Base-by-base conservation (phyloP, 37 sponge, comb jelly and placozoan genomes). In the Tethya wilhelma region DNA sequence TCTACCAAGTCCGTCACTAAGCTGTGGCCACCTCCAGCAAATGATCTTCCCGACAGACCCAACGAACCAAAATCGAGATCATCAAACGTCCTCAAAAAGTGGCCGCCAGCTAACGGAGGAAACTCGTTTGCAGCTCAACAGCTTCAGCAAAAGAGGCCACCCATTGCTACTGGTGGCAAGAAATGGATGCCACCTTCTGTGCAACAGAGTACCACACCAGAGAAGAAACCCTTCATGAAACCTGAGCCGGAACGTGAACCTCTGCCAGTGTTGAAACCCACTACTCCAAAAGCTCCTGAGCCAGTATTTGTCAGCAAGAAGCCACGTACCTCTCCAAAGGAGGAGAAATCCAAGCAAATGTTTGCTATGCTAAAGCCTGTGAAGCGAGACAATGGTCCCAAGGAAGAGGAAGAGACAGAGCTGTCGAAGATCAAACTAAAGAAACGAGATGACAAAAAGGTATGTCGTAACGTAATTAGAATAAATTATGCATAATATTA, bases 341-440 rank as follows among this genome's bases (percentile, higher is more conserved):
- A 84, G 45, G 60, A 56, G 7, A 69, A 58, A 4, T 31, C n/a
- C 12, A 71, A 58, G 28, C 75, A 36, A 31, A 67, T 41, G 31
- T 71, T 71, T 64, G 64, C 40, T 49, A 38, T 19, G 37, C 58
- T 73, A 9, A 73, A 55, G 57, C 4, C 4, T n/a, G 74, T 55
- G 38, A 56, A 49, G n/a, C 36, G 58, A 33, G 20, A 55, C 38
- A 3, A 33, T 29, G 57, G 26, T 55, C 60, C 60, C 26, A 42
- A 57, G 28, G 62, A 80, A 11, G 33, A 56, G 0, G 33, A 34
- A 3, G 20, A 80, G 31, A 80, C 59, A 23, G 81, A 80, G 56
- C 44, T 69, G 19, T 42, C 60, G 0, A 57, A 56, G 17, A 80
- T 80, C 43, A 69, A 69, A 33, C 44, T 80, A 2, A 80, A 80